Percentiles rank a stretch among this genome's conserved stretches.
phyloP scores from a whole-genome alignment of 2,797 vertebrate genomes.

The Tenualosa ilisha region DNA sequence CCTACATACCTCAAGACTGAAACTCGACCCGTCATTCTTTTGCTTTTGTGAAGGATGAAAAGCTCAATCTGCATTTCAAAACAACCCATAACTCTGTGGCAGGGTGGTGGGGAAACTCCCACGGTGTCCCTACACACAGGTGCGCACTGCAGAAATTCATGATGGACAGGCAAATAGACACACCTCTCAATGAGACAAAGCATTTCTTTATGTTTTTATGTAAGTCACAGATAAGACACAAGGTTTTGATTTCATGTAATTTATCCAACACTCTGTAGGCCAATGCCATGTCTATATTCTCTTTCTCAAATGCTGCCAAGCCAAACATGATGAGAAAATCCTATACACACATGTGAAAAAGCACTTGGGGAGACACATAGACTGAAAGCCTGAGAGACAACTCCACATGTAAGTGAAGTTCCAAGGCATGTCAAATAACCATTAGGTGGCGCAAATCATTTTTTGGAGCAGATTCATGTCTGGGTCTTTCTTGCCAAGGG shows the following conservation, averaged over 20 bases:
- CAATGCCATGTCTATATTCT: background rate
- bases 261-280: background rate
- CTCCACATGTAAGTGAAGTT: background rate
- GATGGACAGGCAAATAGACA: background rate
- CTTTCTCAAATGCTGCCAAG: background rate
- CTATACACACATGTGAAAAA: background rate
- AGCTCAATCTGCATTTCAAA: background rate
- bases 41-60: background rate
- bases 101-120: background rate
- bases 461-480: background rate
- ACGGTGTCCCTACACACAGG: background rate
- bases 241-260: background rate
- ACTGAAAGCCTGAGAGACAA: background rate
- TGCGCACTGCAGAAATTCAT: background rate
- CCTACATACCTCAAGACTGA: background rate
- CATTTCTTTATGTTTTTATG: background rate
- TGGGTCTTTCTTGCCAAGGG: background rate
- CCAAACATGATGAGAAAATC: background rate
- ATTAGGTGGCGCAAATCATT: constrained; percentile 9
- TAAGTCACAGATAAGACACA: background rate
- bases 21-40: background rate
- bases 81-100: background rate
- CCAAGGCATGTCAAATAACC: background rate
- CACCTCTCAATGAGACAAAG: background rate
- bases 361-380: background rate